Evolutionary conservation across 2,888 invertebrate genomes (phyloP), one percentile per base, ranked within the genome.

Genomic region (Chalcosyrphus nemorum): DNA sequence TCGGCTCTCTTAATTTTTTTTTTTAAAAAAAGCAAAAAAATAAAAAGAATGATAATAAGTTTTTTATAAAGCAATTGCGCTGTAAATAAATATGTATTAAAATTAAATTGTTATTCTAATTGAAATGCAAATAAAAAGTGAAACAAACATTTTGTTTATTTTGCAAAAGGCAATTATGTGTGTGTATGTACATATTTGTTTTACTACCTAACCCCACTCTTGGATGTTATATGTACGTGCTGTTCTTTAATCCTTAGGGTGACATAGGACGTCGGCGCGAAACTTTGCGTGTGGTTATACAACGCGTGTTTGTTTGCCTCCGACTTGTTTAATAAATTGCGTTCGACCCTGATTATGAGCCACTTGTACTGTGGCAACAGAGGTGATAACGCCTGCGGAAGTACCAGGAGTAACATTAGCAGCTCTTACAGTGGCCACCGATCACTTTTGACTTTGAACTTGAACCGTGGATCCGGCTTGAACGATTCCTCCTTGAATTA

Each of bases 321-420:
- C 87, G 13, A 90, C 90, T 84, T 92, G 92, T 86, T 92, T 92
- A 27, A 92, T 91, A 29, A 92, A 91, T 74, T 92, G 92, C 0
- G 91, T 88, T 13, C 91, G 70, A 78, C 90, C 86, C 91, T 88
- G 89, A 7, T 88, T 88, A 89, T 93, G 88, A 90, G 90, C 88
- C 91, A 93, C 91, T 91, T 93, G 89, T 89, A 93, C 90, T 87
- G 92, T 89, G 89, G 93, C 85, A 90, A 91, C 87, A 2, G 92
- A 88, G 89, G 92, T 87, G 0, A 90, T 89, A 21, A 89, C 89
- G n/a, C 89, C 91, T 17, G 88, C 85, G 1, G 87, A 87, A 1
- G 88, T 89, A 5, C 72, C 86, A 9, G 74, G 70, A 6, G 80
- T 66, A 0, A 89, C 87, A 87, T 89, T 89, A 9, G 88, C 87